These are phyloP conservation scores for Hippolais icterina DNA, from an alignment of 2,113 vertebrate species.

Conservation along the genomic window DNA sequence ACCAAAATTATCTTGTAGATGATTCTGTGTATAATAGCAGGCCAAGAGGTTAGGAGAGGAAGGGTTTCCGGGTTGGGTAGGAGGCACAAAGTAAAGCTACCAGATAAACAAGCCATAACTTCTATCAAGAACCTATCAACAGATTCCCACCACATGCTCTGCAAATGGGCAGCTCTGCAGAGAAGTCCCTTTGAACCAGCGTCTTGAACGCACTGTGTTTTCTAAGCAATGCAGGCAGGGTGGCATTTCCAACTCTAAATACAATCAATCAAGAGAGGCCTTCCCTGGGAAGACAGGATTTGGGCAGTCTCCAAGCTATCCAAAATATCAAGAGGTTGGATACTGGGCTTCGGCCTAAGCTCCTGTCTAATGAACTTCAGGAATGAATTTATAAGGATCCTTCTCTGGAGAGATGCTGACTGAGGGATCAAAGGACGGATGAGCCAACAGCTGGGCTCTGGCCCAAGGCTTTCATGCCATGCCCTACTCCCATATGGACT, in stretches of 20 bases:
- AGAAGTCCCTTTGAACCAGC: neutral
- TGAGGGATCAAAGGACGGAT: neutral
- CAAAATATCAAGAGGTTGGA: neutral
- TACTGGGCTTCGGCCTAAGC: neutral
- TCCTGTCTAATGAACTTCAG: neutral
- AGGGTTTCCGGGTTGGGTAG: conserved; percentile 41
- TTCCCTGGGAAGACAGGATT: neutral
- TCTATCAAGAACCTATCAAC: conserved; percentile 52
- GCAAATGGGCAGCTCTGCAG: neutral
- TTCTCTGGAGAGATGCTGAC: neutral
- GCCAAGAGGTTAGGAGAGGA: conserved; percentile 42
- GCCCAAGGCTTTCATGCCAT: neutral
- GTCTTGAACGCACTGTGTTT: neutral
- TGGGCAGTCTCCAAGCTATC: neutral
- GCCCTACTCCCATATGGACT: neutral
- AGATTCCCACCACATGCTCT: neutral
- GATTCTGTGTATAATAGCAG: conserved; percentile 47
- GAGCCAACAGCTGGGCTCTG: neutral
- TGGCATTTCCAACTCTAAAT: conserved; percentile 20
- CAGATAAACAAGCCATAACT: conserved; percentile 65
- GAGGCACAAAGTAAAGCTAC: conserved; percentile 41
- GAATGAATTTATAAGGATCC: neutral
- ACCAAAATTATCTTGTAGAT: neutral
- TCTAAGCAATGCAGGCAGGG: neutral
- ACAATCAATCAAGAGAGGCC: conserved; percentile 40